A percentile compares a stretch with the other conserved stretches of the same genome.
Evolutionary conservation across 2,797 vertebrate species (phyloP).

Genomic region (Botia kubotai): DNA sequence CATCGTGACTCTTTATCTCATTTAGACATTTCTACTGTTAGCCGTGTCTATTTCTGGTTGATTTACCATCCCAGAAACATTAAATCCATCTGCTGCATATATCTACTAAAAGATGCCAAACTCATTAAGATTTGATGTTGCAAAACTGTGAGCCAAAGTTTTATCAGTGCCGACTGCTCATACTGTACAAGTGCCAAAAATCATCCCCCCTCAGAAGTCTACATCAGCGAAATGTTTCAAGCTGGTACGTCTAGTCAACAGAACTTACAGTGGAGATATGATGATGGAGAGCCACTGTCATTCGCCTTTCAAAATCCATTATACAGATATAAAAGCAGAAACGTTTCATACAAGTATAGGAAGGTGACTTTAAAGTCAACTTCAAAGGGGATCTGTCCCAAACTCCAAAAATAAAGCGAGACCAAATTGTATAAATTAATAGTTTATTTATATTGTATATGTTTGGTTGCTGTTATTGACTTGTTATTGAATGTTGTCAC

Average conservation of each 20-base stretch:
- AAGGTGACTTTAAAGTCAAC: slow-evolving; percentile 47
- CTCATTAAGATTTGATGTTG: slow-evolving; percentile 7
- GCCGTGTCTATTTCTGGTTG: neutral
- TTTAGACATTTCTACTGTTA: neutral
- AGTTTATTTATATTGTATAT: too few relatives aligned
- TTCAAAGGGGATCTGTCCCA: slow-evolving; percentile 3
- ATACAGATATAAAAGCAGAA: slow-evolving; percentile 1
- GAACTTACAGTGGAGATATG: neutral
- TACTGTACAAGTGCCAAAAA: neutral
- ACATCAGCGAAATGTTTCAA: slow-evolving; percentile 6
- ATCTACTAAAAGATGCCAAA: slow-evolving; percentile 3
- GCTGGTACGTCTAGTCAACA: neutral
- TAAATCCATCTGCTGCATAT: neutral
- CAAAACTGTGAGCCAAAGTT: neutral
- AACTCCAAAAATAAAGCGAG: slow-evolving; percentile 17
- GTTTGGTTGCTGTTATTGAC: too few relatives aligned
- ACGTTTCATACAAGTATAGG: slow-evolving; percentile 30
- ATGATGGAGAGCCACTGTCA: neutral
- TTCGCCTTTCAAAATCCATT: slow-evolving; percentile 27
- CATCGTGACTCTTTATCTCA: neutral
- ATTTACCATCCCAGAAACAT: neutral
- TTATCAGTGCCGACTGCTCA: neutral
- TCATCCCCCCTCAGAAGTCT: neutral
- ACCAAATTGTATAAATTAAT: neutral
- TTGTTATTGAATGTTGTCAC: too few relatives aligned